Evolutionary conservation across 2,113 vertebrate species (phyloP), one percentile per base, ranked within the genome.

Genomic region (Sturnira hondurensis): DNA sequence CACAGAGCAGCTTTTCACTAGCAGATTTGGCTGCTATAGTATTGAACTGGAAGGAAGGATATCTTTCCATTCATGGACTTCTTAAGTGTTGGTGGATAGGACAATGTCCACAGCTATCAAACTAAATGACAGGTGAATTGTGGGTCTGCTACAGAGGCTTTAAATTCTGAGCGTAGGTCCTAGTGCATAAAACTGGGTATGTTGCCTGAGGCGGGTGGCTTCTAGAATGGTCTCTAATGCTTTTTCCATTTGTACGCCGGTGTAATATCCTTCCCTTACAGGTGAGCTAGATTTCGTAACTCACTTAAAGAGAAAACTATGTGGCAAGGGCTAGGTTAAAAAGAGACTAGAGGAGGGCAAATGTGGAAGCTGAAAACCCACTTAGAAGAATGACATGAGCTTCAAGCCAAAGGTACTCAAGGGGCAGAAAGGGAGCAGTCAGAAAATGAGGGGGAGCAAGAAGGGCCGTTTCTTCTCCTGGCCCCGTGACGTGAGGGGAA

Each of bases 101-200:
- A 68, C 31, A 80, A 92, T 58, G 54, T 28, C 83, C 22, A 28
- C 33, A 91, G 26, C 61, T 73, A 82, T 91, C 71, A 93, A 91
- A 91, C 24, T 73, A 24, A 58, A 90, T 83, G 52, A 45, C 26
- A 74, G 31, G 5, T 77, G 15, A 24, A 7, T 63, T 94, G 11
- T 83, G 12, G 16, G 58, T 87, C 19, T 70, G 58, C 67, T 65
- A 71, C 13, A 76, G 20, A 82, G 17, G 41, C n/a, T 83, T 86
- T 54, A 93, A 61, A 86, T 74, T 89, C 9, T 83, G 11, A 71
- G 7, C 74, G 24, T 58, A 26, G 10, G 83, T 8, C 7, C 54
- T 50, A 31, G 24, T 2, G 20, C 1, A 71, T 71, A 71, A 33
- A 71, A 71, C 7, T 47, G 45, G 73, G 26, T 26, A 70, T 6